Conservation (phyloP, 1,140 invertebrate genomes). For the Cyphomyrmex costatus region DNA sequence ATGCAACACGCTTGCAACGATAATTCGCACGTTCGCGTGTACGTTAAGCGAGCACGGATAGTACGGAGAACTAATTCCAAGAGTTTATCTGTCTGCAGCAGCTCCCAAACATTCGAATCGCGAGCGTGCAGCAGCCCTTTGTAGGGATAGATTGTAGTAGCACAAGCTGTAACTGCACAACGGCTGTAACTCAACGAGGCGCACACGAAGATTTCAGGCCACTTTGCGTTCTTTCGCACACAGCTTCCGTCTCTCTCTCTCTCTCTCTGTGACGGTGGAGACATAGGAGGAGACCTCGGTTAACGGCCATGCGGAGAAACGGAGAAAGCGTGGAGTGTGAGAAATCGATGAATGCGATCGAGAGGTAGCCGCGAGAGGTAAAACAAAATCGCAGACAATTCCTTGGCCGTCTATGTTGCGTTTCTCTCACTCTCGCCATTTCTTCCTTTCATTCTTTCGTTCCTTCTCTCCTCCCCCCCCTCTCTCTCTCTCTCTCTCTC, state of each 20-base stretch:
- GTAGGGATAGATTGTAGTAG: conserved; percentile 68
- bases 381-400: conserved; percentile 84
- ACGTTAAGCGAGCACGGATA: conserved; percentile 31
- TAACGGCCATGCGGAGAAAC: conserved; percentile 41
- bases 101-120: conserved; percentile 63
- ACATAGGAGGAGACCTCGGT: conserved; percentile 65
- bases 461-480: not conserved
- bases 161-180: conserved; percentile 59
- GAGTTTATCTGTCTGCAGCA: conserved; percentile 77
- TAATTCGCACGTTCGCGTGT: conserved; percentile 39
- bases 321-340: conserved; percentile 81
- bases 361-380: conserved; percentile 79
- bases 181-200: conserved; percentile 69
- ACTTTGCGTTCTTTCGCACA: conserved; percentile 74
- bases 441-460: conserved; percentile 44
- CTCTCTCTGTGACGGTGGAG: conserved; percentile 45
- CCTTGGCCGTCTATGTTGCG: conserved; percentile 75
- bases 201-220: conserved; percentile 74
- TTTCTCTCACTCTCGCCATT: conserved; percentile 59
- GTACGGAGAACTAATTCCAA: conserved; percentile 80
- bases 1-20: conserved; percentile 16
- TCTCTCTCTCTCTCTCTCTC: conserved; percentile 18
- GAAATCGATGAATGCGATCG: conserved; percentile 86
- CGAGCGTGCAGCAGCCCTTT: conserved; percentile 54
- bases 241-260: conserved; percentile 51